Conservation (phyloP, 2,113 vertebrate genomes). For the Dendropsophus ebraccatus region DNA sequence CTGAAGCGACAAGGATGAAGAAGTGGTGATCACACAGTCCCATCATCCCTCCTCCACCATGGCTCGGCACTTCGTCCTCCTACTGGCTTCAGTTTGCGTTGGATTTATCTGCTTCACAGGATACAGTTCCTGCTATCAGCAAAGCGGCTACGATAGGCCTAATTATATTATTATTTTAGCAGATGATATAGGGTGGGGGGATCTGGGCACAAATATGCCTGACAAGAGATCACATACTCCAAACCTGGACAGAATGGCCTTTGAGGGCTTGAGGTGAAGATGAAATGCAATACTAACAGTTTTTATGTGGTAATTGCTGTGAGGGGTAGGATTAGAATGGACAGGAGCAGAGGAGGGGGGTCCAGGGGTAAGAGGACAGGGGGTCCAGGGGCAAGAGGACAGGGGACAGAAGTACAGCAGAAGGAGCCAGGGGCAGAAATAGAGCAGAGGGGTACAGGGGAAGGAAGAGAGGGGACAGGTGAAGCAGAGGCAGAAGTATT, state of each 20-base stretch:
- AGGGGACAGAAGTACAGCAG: too few species aligned
- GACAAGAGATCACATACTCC: constrained; percentile 77
- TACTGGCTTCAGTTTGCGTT: neutral
- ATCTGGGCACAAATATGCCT: constrained; percentile 85
- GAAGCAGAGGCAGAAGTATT: too few species aligned
- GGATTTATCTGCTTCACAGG: constrained; percentile 31
- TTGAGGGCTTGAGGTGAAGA: constrained; percentile 82
- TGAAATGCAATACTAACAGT: neutral
- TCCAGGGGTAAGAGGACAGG: too few species aligned
- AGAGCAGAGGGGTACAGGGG: too few species aligned
- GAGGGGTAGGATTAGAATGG: too few species aligned
- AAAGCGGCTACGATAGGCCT: constrained; percentile 66
- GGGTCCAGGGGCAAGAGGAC: too few species aligned
- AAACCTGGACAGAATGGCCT: constrained; percentile 82
- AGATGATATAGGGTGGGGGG: constrained; percentile 95
- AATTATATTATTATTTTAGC: constrained; percentile 92
- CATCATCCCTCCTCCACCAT: too few species aligned
- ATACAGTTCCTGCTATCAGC: neutral
- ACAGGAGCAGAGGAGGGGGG: too few species aligned
- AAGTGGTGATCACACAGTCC: too few species aligned
- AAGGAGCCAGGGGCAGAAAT: too few species aligned
- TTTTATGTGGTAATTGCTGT: neutral
- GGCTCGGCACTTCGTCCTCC: neutral
- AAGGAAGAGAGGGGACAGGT: too few species aligned
- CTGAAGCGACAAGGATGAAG: neutral